These are phyloP conservation scores for Chaenodraco wilsoni DNA, from an alignment of 2,797 vertebrate genomes.

Conservation along the genomic window DNA sequence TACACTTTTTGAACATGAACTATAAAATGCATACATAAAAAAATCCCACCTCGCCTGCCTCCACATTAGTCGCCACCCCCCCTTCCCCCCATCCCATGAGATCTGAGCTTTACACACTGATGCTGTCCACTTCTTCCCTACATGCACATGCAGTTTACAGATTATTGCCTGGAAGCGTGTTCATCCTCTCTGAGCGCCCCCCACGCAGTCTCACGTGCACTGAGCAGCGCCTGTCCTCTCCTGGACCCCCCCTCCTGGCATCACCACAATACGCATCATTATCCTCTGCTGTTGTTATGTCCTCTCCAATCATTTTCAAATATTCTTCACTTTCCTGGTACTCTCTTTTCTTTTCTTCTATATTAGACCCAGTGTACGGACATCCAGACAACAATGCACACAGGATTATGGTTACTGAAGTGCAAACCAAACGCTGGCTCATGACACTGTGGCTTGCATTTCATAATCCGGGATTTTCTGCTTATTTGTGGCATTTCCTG, in stretches of 20 bases:
- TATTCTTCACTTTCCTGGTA: neutral
- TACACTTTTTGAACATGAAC: too few species aligned
- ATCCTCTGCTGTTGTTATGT: neutral
- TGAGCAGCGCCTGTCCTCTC: conserved; percentile 31
- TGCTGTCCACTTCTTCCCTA: conserved; percentile 21
- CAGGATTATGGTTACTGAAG: neutral
- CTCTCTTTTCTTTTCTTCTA: neutral
- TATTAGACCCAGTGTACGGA: neutral
- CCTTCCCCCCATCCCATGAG: conserved; percentile 26
- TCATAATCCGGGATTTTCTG: conserved; percentile 16
- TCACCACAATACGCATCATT: neutral
- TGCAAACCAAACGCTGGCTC: neutral
- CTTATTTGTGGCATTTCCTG: conserved; percentile 13
- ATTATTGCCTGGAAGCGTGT: conserved; percentile 51
- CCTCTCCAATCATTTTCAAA: neutral
- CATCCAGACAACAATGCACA: neutral
- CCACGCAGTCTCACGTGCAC: conserved; percentile 56
- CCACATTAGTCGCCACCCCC: conserved; percentile 31
- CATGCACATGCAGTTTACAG: conserved; percentile 52
- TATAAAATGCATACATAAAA: neutral
- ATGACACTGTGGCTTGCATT: neutral
- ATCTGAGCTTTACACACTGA: conserved; percentile 56
- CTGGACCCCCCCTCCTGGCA: conserved; percentile 39
- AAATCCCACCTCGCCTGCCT: conserved; percentile 37
- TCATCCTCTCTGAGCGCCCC: conserved; percentile 36